Evolutionary conservation across 2,888 invertebrate genomes (phyloP).

Genomic region (Pseudanteris insignis): DNA sequence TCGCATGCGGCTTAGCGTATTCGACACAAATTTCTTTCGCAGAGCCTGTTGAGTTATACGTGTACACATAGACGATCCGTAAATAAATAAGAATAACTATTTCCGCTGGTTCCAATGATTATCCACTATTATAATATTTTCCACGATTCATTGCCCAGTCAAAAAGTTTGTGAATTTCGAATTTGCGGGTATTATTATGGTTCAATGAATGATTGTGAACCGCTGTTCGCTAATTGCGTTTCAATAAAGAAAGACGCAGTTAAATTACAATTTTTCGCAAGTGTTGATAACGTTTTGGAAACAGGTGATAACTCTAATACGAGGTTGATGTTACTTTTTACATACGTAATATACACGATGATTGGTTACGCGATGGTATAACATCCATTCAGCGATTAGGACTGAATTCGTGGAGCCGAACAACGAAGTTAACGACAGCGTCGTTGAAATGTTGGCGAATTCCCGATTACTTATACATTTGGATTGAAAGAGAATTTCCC

Average conservation of each 20-base stretch:
- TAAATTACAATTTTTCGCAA: conserved; percentile 24
- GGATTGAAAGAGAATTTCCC: conserved; percentile 9
- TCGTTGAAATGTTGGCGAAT: conserved; percentile 21
- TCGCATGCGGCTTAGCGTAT: neutral
- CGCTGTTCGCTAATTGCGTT: conserved; percentile 3
- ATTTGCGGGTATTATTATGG: neutral
- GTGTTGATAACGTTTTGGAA: conserved; percentile 10
- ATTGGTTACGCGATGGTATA: conserved; percentile 19
- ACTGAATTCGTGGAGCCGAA: conserved; percentile 10
- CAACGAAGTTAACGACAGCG: conserved; percentile 9
- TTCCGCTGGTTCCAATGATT: neutral
- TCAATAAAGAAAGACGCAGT: conserved; percentile 15
- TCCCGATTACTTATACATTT: conserved; percentile 17
- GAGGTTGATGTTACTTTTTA: conserved; percentile 21
- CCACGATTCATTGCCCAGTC: neutral
- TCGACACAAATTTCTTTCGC: too few species aligned
- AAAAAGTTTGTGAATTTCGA: neutral
- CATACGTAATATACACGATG: conserved; percentile 33
- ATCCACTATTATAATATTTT: neutral
- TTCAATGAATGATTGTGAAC: conserved; percentile 1
- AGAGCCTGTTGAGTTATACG: too few species aligned
- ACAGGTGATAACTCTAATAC: conserved; percentile 9
- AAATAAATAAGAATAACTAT: neutral
- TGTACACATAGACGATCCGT: conserved; percentile 1
- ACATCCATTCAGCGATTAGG: conserved; percentile 3